These are phyloP conservation scores for Pipistrellus kuhlii DNA, from an alignment of 2,797 vertebrate genomes.

Conservation along the genomic window DNA sequence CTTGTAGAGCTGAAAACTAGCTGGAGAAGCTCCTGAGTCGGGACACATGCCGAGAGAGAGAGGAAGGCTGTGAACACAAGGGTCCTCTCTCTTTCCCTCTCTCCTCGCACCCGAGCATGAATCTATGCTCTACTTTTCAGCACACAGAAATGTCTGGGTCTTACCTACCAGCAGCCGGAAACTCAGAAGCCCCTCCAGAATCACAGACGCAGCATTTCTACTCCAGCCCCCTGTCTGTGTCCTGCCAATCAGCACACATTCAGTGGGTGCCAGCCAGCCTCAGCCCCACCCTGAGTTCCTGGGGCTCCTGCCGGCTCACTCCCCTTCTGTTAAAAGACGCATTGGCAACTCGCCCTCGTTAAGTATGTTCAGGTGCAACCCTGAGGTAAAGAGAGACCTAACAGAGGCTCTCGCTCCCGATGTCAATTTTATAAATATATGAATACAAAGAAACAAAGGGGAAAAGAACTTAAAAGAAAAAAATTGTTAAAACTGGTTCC, in stretches of 20 bases:
- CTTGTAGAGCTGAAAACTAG: neutral
- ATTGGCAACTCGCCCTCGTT: neutral
- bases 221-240: neutral
- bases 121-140: slow-evolving; percentile 4
- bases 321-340: neutral
- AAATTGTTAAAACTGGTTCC: neutral
- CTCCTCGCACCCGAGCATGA: neutral
- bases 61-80: neutral
- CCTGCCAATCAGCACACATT: neutral
- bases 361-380: neutral
- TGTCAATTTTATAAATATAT: neutral
- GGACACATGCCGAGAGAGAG: neutral
- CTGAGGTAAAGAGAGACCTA: neutral
- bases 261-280: neutral
- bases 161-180: slow-evolving; percentile 44
- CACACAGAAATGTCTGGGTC: slow-evolving; percentile 38
- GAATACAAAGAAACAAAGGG: slow-evolving; percentile 8
- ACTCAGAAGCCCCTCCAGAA: slow-evolving; percentile 26
- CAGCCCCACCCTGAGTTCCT: neutral
- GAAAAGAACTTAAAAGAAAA: slow-evolving; percentile 22
- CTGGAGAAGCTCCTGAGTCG: neutral
- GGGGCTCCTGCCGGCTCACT: neutral
- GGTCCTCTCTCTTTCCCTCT: neutral
- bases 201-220: neutral
- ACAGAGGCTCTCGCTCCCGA: neutral